Percentiles rank a stretch among this genome's conserved stretches.
These are phyloP conservation scores for Nasonia longicornis DNA, from an alignment of 1,140 invertebrate species.

Conservation along the genomic window DNA sequence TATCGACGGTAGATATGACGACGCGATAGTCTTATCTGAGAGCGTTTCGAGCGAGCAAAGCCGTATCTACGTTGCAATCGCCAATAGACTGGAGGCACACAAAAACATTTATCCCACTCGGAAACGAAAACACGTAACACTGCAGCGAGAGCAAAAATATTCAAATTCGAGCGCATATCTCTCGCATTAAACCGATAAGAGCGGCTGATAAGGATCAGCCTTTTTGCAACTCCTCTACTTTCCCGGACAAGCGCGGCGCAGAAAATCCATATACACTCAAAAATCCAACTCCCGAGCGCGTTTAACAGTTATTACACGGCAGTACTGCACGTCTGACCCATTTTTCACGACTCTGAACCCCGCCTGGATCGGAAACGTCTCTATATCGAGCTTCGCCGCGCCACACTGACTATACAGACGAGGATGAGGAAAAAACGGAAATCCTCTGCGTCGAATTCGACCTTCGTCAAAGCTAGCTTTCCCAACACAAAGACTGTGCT, in stretches of 20 bases:
- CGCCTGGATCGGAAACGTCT: not conserved
- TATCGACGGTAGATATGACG: not conserved
- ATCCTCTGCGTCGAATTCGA: not conserved
- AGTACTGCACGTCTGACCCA: not conserved
- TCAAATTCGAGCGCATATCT: not conserved
- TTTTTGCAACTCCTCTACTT: not conserved
- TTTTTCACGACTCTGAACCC: not conserved
- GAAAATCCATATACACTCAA: not conserved
- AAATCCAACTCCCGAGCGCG: too few relatives aligned
- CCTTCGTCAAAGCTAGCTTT: slow-evolving; percentile 19
- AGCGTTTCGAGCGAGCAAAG: not conserved
- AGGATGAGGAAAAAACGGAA: not conserved
- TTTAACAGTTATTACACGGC: not conserved
- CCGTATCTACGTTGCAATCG: not conserved
- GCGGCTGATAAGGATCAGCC: not conserved
- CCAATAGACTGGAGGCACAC: not conserved
- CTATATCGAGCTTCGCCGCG: too few relatives aligned
- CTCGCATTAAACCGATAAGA: not conserved
- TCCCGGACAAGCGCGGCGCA: too few relatives aligned
- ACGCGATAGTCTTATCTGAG: not conserved
- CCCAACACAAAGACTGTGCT: not conserved
- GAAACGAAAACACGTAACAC: too few relatives aligned
- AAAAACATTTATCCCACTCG: not conserved
- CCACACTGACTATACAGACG: too few relatives aligned
- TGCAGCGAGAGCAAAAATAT: not conserved